phyloP scores from a whole-genome alignment of 2,113 vertebrate species.

The Alethe castanea region DNA sequence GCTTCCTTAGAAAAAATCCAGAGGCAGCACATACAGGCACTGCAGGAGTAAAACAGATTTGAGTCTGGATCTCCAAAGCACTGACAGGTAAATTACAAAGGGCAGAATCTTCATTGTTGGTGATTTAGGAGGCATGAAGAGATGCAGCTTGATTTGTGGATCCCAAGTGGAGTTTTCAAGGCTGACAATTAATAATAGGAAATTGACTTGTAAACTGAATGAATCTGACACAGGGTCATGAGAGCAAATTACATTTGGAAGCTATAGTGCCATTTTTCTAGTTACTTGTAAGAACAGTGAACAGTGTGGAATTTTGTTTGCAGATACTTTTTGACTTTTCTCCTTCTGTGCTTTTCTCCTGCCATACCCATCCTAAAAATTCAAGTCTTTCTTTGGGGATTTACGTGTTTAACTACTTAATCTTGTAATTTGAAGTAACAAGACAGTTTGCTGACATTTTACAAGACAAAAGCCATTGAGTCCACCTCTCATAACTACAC shows the following conservation, averaged over 20 bases:
- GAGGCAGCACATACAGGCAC: neutral
- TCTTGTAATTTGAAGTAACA: conserved; percentile 58
- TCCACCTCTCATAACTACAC: conserved; percentile 53
- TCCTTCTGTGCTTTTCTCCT: neutral
- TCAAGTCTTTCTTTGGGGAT: conserved; percentile 3
- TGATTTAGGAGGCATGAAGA: conserved; percentile 33
- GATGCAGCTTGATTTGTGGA: conserved; percentile 16
- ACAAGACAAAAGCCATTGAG: conserved; percentile 58
- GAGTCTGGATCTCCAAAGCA: conserved; percentile 1
- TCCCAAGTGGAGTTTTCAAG: conserved; percentile 36
- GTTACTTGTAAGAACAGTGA: neutral
- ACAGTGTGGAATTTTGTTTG: neutral
- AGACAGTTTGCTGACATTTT: conserved; percentile 68
- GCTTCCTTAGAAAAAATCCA: neutral
- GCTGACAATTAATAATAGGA: conserved; percentile 38
- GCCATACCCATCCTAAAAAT: neutral
- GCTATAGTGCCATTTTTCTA: conserved; percentile 43
- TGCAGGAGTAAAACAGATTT: neutral
- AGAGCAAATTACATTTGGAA: conserved; percentile 60
- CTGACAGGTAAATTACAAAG: neutral
- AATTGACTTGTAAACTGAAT: conserved; percentile 41
- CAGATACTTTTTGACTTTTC: neutral
- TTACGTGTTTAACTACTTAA: conserved; percentile 42
- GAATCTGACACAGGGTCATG: conserved; percentile 43
- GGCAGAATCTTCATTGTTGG: conserved; percentile 22